Base-by-base conservation (phyloP, 1,140 invertebrate genomes). In the Sipha flava region DNA sequence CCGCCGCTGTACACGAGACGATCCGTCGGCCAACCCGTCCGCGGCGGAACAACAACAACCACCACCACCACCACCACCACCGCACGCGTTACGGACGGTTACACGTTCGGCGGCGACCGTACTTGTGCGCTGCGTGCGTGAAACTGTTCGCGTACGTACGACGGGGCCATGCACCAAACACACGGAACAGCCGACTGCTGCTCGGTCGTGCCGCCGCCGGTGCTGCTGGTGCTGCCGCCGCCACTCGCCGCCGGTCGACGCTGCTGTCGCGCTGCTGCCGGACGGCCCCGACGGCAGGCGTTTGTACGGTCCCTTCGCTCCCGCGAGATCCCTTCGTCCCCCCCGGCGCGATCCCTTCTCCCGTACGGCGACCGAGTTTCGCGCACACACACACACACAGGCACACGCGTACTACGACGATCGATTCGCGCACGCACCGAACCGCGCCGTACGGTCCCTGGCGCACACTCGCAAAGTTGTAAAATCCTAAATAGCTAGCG, bases 351-450 rank as follows among this genome's bases (percentile, higher is more conserved):
- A 37, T 31, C n/a, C 59, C 29, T 18, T 64, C n/a, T n/a, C 18
- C 31, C 7, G 3, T 10, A 3, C 31, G 31, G 59, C 31, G 5
- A 18, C 1, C 62, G 62, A 10, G 18, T 2, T 62, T 62, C 31
- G 10, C n/a, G 23, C 40, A 12, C 54, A 31, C 54, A 16, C 26
- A 26, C 54, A 26, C 59, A 6, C 29, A 34, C 57, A 3, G 3
- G 5, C 9, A 5, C 6, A 59, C 9, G 10, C 31, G 59, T 40
- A 40, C n/a, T 31, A 59, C 21, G 14, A 23, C 70, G 72, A 75
- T 57, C 72, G 72, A 75, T 75, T 75, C 16, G 49, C 49, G 72
- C 72, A 54, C 72, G 49, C 72, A 54, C 70, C 29, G 40, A n/a
- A n/a, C 18, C 57, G n/a, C 57, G 3, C 26, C 26, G 57, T 29